Conservation (phyloP, 2,888 invertebrate species). For the Polyommatus icarus region DNA sequence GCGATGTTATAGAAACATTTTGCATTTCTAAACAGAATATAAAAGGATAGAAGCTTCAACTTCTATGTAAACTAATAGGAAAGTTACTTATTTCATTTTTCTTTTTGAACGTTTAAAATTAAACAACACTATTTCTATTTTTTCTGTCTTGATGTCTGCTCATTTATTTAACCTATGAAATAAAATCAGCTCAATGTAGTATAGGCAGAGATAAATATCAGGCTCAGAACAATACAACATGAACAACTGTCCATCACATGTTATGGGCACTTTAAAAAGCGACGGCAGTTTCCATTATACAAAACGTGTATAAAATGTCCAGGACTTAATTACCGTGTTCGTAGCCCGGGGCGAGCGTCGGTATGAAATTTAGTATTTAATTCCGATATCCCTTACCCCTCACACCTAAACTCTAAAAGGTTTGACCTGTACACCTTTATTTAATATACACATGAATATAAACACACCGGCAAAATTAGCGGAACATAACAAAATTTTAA, state of each 20-base stretch:
- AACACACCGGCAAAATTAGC: no score
- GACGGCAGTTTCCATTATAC: neutral
- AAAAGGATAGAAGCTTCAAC: neutral
- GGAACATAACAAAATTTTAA: no score
- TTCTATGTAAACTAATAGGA: neutral
- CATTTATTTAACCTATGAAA: no score
- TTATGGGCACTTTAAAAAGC: neutral
- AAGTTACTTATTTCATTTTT: neutral
- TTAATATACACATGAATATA: neutral
- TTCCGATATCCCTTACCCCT: neutral
- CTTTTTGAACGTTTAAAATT: neutral
- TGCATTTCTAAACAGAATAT: conserved; percentile 1
- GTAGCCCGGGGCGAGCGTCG: neutral
- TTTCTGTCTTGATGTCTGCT: no score
- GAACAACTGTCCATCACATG: neutral
- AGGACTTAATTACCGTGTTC: conserved; percentile 16
- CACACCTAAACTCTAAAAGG: conserved; percentile 7
- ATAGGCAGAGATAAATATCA: no score
- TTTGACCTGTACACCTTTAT: neutral
- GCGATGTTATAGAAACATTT: neutral
- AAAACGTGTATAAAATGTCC: conserved; percentile 17
- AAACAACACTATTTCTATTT: no score
- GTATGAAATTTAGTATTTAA: conserved; percentile 25
- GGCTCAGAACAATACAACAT: neutral
- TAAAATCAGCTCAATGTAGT: no score